Conservation (phyloP, 2,888 invertebrate species). For the Carpatolechia fugitivella region DNA sequence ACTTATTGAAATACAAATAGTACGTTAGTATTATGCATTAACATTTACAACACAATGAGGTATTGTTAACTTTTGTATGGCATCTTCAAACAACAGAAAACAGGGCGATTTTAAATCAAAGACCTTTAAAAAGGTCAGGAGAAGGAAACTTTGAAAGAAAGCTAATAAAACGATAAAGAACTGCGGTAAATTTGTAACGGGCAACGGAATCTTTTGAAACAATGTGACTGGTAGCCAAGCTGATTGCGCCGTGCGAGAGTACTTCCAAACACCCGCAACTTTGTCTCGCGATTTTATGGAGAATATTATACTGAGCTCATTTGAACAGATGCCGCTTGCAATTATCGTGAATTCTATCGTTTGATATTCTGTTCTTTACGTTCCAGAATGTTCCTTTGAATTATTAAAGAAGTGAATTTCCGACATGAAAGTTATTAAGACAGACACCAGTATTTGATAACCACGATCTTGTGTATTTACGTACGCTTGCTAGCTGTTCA, state of each 20-base stretch:
- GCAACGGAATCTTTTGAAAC: constrained; percentile 53
- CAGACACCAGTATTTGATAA: no score
- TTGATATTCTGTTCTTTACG: not conserved
- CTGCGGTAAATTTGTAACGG: constrained; percentile 58
- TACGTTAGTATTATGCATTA: not conserved
- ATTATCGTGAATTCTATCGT: constrained; percentile 2
- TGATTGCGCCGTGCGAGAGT: constrained; percentile 48
- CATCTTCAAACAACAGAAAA: constrained; percentile 26
- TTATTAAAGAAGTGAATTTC: not conserved
- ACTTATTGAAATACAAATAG: not conserved
- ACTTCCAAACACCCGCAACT: constrained; percentile 39
- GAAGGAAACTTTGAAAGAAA: constrained; percentile 59
- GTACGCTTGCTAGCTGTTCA: no score
- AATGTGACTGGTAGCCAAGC: constrained; percentile 49
- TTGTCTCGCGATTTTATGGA: constrained; percentile 26
- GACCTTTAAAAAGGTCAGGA: constrained; percentile 44
- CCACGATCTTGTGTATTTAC: no score
- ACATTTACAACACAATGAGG: not conserved
- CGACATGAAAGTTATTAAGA: no score
- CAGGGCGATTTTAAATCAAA: constrained; percentile 46
- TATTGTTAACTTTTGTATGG: not conserved
- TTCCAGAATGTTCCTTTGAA: not conserved
- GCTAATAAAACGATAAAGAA: constrained; percentile 65
- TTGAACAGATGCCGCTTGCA: constrained; percentile 8
- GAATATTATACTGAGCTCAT: constrained; percentile 4